Evolutionary conservation across 2,113 vertebrate species (phyloP).

Genomic region (Brienomyrus longianalis): DNA sequence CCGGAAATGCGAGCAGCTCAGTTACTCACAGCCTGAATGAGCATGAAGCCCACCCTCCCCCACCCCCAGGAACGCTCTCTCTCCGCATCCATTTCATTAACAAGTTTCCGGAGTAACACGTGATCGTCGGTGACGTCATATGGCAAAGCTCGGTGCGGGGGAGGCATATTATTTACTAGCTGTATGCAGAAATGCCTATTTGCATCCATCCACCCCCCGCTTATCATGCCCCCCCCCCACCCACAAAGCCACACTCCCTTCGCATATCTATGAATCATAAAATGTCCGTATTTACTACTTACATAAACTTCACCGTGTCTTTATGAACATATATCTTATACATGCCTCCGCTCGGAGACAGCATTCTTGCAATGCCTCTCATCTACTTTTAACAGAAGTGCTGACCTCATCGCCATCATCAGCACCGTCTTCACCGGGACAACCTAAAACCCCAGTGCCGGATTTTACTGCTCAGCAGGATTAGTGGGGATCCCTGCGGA

Average conservation of each 20-base stretch:
- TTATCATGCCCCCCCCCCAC: background rate
- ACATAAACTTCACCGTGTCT: background rate
- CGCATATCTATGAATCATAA: background rate
- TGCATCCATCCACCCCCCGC: background rate
- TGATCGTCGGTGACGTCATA: background rate
- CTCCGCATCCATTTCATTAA: background rate
- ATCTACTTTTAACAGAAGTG: background rate
- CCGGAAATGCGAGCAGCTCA: background rate
- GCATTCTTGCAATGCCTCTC: background rate
- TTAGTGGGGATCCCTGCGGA: background rate
- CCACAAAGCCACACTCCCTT: background rate
- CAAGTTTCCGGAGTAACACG: background rate
- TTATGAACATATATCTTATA: background rate
- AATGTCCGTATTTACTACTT: background rate
- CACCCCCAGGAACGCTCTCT: background rate
- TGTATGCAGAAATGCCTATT: background rate
- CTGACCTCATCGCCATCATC: background rate
- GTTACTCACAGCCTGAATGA: background rate
- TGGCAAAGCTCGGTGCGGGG: background rate
- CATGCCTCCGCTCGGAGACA: background rate
- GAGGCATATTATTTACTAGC: background rate
- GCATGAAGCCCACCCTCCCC: background rate
- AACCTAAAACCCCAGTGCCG: background rate
- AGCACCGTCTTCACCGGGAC: background rate
- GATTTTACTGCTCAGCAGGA: background rate